Percentiles rank a stretch among this genome's conserved stretches.
Evolutionary conservation across 2,113 vertebrate species (phyloP).

Genomic region (Brachyhypopomus gauderio): DNA sequence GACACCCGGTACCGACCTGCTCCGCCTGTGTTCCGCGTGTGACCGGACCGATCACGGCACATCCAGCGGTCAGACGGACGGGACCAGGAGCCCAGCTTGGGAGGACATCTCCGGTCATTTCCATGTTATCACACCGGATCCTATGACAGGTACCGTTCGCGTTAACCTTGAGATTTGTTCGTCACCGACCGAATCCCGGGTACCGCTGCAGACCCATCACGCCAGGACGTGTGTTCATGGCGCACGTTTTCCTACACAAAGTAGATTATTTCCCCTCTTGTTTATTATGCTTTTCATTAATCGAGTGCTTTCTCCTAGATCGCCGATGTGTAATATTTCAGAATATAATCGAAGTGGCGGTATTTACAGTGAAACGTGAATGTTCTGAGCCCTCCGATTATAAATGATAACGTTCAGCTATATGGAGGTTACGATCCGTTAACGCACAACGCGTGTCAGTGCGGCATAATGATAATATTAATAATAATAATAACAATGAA

Average conservation of each 20-base stretch:
- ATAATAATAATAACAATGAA: too few relatives aligned
- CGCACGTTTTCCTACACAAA: background rate
- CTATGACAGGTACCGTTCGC: conserved; percentile 10
- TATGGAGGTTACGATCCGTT: too few relatives aligned
- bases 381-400: too few relatives aligned
- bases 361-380: too few relatives aligned
- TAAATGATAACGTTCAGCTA: too few relatives aligned
- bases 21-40: background rate
- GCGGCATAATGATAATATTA: too few relatives aligned
- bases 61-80: background rate
- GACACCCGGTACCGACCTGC: too few relatives aligned
- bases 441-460: too few relatives aligned
- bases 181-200: background rate
- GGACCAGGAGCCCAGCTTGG: background rate
- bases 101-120: background rate
- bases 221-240: background rate
- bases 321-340: too few relatives aligned
- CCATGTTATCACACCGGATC: background rate
- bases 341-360: too few relatives aligned
- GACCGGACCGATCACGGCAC: background rate
- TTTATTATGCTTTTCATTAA: background rate
- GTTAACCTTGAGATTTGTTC: background rate
- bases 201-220: background rate
- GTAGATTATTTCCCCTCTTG: background rate
- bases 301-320: background rate